Base-by-base conservation (phyloP, 2,797 vertebrate species). In the Chloroceryle amazona region DNA sequence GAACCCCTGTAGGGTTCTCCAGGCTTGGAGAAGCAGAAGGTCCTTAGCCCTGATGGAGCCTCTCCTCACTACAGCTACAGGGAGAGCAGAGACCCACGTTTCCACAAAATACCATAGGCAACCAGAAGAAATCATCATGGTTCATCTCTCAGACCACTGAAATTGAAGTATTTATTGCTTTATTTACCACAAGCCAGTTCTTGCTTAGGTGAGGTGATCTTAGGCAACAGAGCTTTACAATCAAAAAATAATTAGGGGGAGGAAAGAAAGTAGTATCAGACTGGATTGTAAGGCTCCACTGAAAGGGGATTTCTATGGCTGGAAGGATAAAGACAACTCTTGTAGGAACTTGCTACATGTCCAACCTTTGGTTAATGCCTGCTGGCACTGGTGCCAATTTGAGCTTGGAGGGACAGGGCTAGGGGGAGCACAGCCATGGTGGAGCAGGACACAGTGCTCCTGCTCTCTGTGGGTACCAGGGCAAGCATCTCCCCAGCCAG, bases 271-370 rank as follows among this genome's bases (percentile, higher is more conserved):
- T 44, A 41, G 39, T 41, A 41, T 41, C 41, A 41, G 41, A 41
- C 41, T 41, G 41, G 41, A 41, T 41, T 41, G 41, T 41, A 41
- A 41, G 41, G 14, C 41, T 41, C 41, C 41, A 41, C 41, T 41
- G 41, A 5, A 41, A 6, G 41, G 13, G 11, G 46, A 42, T 28
- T 81, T 94, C 75, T 80, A 33, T 68, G n/a, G 21, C 39, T 19
- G 22, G 41, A 41, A 41, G 41, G 41, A 41, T 41, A 89, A 93
- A 87, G 28, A 84, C 18, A 89, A 39, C 25, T 20, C 33, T 29
- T 49, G 31, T 16, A 51, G 41, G 9, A 35, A 23, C 35, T 58
- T 1, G 2, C n/a, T 74, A 20, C 0, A 0, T 6, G 4, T 33
- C 42, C 7, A 80, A 25, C 12, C 13, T 67, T 68, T 35, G 19